Evolutionary conservation across 2,888 invertebrate genomes (phyloP).

Genomic region (Netelia inedita): DNA sequence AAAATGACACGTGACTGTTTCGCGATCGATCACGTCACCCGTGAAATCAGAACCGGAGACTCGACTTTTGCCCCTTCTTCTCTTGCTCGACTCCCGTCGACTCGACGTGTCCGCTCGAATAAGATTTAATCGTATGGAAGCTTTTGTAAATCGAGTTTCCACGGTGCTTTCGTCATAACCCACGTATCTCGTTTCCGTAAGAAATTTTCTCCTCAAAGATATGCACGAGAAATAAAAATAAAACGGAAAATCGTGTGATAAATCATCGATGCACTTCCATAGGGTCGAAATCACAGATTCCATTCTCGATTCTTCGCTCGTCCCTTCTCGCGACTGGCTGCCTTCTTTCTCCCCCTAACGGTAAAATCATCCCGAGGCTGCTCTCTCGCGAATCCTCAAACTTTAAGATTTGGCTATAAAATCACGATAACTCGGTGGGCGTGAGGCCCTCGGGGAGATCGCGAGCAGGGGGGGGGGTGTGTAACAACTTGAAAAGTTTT

Average conservation of each 20-base stretch:
- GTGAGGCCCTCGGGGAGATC: conserved; percentile 29
- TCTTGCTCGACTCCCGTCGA: conserved; percentile 14
- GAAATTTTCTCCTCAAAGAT: background rate
- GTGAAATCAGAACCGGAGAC: conserved; percentile 58
- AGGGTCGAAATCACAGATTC: conserved; percentile 16
- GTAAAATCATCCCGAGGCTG: conserved; percentile 26
- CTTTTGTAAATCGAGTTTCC: conserved; percentile 59
- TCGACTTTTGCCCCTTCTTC: conserved; percentile 6
- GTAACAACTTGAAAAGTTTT: conserved; percentile 75
- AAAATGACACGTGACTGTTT: background rate
- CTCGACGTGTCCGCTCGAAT: conserved; percentile 51
- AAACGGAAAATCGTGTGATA: conserved; percentile 19
- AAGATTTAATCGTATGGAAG: conserved; percentile 67
- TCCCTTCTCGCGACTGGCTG: background rate
- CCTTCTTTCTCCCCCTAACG: conserved; percentile 8
- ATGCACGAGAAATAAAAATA: conserved; percentile 48
- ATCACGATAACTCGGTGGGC: conserved; percentile 68
- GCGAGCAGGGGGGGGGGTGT: conserved; percentile 36
- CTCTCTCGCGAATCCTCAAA: conserved; percentile 51
- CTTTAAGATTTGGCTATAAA: conserved; percentile 65
- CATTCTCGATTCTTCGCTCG: conserved; percentile 17
- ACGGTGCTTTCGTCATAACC: conserved; percentile 41
- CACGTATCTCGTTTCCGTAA: background rate
- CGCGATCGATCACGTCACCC: conserved; percentile 19
- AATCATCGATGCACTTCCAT: conserved; percentile 24